Conservation (phyloP, 1,140 invertebrate species). For the Papilio aristodemus region DNA sequence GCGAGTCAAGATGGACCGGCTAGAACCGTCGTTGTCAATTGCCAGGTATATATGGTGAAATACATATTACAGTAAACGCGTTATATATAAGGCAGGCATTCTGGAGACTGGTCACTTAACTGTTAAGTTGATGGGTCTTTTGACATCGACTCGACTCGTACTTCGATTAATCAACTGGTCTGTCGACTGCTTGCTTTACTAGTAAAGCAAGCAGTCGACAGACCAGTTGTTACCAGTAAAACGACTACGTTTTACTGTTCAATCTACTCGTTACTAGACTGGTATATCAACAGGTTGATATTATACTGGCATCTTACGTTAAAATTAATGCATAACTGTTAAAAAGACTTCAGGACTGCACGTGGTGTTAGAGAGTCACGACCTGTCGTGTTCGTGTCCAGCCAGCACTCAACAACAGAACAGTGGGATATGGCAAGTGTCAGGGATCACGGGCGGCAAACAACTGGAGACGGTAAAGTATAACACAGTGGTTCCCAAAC, state of each 20-base stretch:
- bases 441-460: constrained; percentile 68
- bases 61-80: too few relatives aligned
- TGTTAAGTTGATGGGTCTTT: too few relatives aligned
- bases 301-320: neutral
- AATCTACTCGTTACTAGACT: neutral
- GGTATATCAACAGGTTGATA: neutral
- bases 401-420: constrained; percentile 52
- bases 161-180: too few relatives aligned
- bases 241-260: too few relatives aligned
- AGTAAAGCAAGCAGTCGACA: too few relatives aligned
- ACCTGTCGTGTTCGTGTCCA: constrained; percentile 64
- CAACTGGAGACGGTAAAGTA: constrained; percentile 62
- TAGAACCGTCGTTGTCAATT: constrained; percentile 64
- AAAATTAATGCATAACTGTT: neutral
- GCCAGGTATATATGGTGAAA: constrained; percentile 51
- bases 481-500: too few relatives aligned
- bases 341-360: constrained; percentile 65
- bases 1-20: constrained; percentile 50
- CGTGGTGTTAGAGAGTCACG: constrained; percentile 63
- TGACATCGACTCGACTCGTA: neutral
- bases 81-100: too few relatives aligned
- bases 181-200: too few relatives aligned
- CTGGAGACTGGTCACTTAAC: too few relatives aligned
- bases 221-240: neutral
- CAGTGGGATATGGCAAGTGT: constrained; percentile 73